Evolutionary conservation across 2,797 vertebrate species (phyloP), one percentile per base, ranked within the genome.

Genomic region (Acrossocheilus fasciatus): DNA sequence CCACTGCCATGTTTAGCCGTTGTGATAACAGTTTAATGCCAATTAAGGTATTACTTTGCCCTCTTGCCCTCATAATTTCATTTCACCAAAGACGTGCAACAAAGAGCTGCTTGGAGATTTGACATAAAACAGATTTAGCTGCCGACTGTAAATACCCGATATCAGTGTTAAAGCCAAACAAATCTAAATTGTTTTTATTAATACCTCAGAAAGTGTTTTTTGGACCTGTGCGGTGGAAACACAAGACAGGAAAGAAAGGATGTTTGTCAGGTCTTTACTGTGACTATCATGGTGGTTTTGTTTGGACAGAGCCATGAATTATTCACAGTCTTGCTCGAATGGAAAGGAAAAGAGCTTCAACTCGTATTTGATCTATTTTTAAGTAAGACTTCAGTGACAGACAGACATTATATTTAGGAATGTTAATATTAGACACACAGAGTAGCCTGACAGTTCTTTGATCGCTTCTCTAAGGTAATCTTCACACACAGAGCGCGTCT

Each of bases 241-340:
- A 50, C 34, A 45, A 11, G 77, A 57, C 79, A 76, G 64, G 26
- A 34, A 82, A 75, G 41, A 75, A 74, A 72, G 47, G 47, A 70
- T 87, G 26, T 85, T 87, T 87, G 77, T 84, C 83, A 86, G 80
- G 43, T 66, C 70, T 88, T 90, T 87, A 87, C 85, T 86, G 82
- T 83, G 82, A 72, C 41, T 70, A 50, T 86, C 62, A 66, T 76
- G 73, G 79, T 82, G 66, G 77, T 43, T 86, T 62, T 89, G 81
- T 84, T 86, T 88, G 80, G 81, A 79, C 34, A 59, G 73, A 82
- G 20, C 39, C 43, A 86, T 82, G 50, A 89, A 83, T 90, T 86
- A 89, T 89, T 88, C 74, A 84, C 50, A 57, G 59, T 69, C 78
- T 39, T 34, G 7, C 43, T 89, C 66, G 14, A 66, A 83, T 11